These are phyloP conservation scores for Andrena minutula DNA, from an alignment of 2,888 invertebrate species.

Conservation along the genomic window DNA sequence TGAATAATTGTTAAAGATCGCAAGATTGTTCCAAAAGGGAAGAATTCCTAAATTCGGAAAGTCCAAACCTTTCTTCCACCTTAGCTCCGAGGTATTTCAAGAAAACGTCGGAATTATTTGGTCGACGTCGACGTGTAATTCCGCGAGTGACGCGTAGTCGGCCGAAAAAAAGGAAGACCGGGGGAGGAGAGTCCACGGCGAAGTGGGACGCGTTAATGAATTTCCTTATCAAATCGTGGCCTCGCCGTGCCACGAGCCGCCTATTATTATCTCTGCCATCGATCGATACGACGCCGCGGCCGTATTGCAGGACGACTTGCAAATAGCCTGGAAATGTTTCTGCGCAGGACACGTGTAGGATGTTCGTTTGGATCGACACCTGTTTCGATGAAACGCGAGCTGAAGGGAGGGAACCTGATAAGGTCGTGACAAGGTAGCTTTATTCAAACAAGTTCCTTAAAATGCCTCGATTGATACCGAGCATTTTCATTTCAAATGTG, in stretches of 20 bases:
- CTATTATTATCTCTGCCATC: constrained; percentile 66
- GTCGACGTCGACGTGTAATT: constrained; percentile 3
- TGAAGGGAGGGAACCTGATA: not conserved
- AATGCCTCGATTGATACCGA: no score
- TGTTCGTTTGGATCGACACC: constrained; percentile 42
- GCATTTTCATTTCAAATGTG: no score
- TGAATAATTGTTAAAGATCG: no score
- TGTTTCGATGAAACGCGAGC: constrained; percentile 16
- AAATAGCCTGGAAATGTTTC: constrained; percentile 67
- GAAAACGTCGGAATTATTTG: not conserved
- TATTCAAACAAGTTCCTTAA: no score
- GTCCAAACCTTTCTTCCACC: no score
- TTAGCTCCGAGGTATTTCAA: not conserved
- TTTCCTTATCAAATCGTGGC: constrained; percentile 80
- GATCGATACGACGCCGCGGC: constrained; percentile 63
- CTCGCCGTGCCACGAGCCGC: constrained; percentile 65
- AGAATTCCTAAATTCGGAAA: no score
- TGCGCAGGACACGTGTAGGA: constrained; percentile 61
- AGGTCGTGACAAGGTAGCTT: no score
- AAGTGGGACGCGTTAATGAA: constrained; percentile 82
- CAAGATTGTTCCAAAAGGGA: no score
- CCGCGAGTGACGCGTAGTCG: constrained; percentile 10
- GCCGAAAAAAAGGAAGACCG: not conserved
- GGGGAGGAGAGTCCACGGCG: constrained; percentile 42
- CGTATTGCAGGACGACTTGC: constrained; percentile 67